Evolutionary conservation across 2,888 invertebrate species (phyloP), one percentile per base, ranked within the genome.

Genomic region (Hedychridium roseum): DNA sequence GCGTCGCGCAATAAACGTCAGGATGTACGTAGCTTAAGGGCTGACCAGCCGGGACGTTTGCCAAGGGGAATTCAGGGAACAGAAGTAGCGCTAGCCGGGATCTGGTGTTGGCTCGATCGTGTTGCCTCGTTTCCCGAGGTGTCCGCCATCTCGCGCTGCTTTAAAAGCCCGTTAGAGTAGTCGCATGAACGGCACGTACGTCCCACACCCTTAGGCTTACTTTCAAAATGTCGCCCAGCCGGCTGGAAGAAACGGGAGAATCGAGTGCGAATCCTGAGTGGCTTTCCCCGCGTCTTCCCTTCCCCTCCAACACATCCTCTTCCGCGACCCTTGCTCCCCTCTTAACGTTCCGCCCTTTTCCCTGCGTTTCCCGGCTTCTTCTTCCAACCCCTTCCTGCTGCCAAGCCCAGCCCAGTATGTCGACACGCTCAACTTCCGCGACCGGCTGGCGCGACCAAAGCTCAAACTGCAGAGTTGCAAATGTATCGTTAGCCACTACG

Each of bases 381-480:
- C n/a, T 9, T 12, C 37, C 16, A 14, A 7, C 12, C 38, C 43
- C 50, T 40, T 32, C 27, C 37, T 46, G 37, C 20, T 43, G 36
- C 23, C 43, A 37, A 37, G 43, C 55, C 43, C 54, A 44, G 37
- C 38, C 14, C 39, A 11, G 18, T 6, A 23, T 23, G 5, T 23
- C 23, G 9, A 9, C n/a, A n/a, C 21, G 38, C 50, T 48, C 16
- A 18, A 43, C 42, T 52, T 30, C 28, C 31, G 31, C 38, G 27
- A 44, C 43, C 48, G 42, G 34, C 37, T 20, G 28, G 15, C 30
- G 4, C 27, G 32, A 50, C 44, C 53, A n/a, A n/a, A n/a, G 51
- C 43, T 50, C 57, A 69, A 71, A 70, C 68, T 69, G 71, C 61
- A 46, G 58, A 68, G 61, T 68, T 68, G 71, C 66, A 60, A 66